These are phyloP conservation scores for Mastacembelus armatus DNA, from an alignment of 2,797 vertebrate species.

Conservation along the genomic window DNA sequence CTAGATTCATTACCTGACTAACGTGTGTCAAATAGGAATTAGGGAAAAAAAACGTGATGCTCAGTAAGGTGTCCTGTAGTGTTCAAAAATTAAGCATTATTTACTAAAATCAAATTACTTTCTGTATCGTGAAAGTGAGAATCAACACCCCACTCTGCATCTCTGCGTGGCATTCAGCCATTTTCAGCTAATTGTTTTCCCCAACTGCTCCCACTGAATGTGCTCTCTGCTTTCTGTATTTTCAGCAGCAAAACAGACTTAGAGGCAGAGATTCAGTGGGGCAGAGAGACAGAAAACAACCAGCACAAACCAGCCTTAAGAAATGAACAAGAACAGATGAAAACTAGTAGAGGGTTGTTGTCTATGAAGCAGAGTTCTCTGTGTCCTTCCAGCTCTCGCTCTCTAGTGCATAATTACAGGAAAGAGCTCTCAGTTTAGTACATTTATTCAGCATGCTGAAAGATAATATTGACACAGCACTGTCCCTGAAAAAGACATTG, in stretches of 20 bases:
- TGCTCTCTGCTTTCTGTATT: slow-evolving; percentile 35
- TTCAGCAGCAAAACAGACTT: slow-evolving; percentile 41
- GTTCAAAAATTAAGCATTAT: slow-evolving; percentile 4
- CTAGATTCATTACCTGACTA: background rate
- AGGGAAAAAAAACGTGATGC: too few species aligned
- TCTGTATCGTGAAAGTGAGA: slow-evolving; percentile 40
- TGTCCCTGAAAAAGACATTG: slow-evolving; percentile 63
- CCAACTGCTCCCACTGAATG: slow-evolving; percentile 37
- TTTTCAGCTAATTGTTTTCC: slow-evolving; percentile 54
- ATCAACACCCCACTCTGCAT: slow-evolving; percentile 41
- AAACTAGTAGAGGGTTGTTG: slow-evolving; percentile 11
- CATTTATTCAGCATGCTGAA: slow-evolving; percentile 56
- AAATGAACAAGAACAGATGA: background rate
- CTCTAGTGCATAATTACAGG: slow-evolving; percentile 58
- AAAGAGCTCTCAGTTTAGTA: slow-evolving; percentile 45
- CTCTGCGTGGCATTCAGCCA: slow-evolving; percentile 48
- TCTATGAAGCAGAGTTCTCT: slow-evolving; percentile 20
- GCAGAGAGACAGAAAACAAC: slow-evolving; percentile 11
- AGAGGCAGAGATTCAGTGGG: background rate
- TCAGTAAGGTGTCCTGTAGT: background rate
- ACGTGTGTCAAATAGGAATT: background rate
- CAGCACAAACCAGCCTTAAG: slow-evolving; percentile 7
- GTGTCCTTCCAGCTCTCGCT: slow-evolving; percentile 19
- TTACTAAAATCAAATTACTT: slow-evolving; percentile 33
- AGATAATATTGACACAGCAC: slow-evolving; percentile 72